These are phyloP conservation scores for Telenomus remus DNA, from an alignment of 1,140 invertebrate species.

Conservation along the genomic window DNA sequence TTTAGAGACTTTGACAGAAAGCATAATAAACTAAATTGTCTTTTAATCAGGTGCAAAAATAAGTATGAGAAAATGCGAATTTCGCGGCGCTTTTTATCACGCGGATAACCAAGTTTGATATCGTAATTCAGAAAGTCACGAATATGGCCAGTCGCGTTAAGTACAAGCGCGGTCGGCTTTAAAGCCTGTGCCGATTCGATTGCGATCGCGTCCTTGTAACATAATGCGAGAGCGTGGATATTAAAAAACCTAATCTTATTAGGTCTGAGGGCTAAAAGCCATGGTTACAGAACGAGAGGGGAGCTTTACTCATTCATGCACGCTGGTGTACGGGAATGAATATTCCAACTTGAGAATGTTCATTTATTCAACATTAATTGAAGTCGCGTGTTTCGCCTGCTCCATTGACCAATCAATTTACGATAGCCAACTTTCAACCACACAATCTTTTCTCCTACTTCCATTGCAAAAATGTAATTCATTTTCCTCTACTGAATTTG, in stretches of 20 bases:
- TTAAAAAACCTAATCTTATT: constrained; percentile 56
- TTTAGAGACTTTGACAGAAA: no score
- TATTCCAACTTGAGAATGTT: constrained; percentile 11
- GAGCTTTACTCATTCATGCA: constrained; percentile 36
- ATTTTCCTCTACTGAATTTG: no score
- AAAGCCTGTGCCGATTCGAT: constrained; percentile 31
- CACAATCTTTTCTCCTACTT: no score
- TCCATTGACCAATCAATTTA: no score
- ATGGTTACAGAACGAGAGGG: constrained; percentile 26
- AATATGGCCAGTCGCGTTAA: constrained; percentile 26
- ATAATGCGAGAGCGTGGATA: constrained; percentile 32
- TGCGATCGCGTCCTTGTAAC: constrained; percentile 34
- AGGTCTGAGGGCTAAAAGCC: constrained; percentile 36
- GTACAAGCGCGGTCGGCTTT: constrained; percentile 13
- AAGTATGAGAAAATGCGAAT: no score
- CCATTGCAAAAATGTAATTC: no score
- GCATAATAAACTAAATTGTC: no score
- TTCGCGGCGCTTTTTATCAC: no score
- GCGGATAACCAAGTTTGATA: background rate
- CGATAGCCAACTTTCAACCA: no score
- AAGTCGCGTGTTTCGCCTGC: background rate
- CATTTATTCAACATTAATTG: constrained; percentile 20
- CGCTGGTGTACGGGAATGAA: constrained; percentile 23
- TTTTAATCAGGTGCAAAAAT: no score
- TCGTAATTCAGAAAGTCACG: constrained; percentile 30